These are phyloP conservation scores for Phallusia fumigata DNA, from an alignment of 23 tunicate genomes.

Conservation along the genomic window DNA sequence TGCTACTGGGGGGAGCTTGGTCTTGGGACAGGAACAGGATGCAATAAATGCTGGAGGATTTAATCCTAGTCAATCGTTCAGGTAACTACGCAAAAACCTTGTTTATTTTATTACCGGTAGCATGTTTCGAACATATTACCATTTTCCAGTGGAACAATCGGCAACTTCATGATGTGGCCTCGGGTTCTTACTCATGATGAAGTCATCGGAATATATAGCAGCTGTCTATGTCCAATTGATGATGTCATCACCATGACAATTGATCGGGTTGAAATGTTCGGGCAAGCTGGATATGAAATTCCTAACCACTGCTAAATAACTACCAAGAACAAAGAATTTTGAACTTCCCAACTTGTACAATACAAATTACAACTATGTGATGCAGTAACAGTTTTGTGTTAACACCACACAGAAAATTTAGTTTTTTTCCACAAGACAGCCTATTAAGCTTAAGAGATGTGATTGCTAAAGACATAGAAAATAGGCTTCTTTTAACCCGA, in stretches of 20 bases:
- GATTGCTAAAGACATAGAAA: too few species aligned
- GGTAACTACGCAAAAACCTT: too few species aligned
- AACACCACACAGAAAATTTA: too few species aligned
- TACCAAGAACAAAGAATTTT: too few species aligned
- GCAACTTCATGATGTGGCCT: conserved; percentile 9
- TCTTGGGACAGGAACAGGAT: neutral
- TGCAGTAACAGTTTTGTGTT: too few species aligned
- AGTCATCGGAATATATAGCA: neutral
- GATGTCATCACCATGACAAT: neutral
- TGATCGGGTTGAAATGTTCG: neutral
- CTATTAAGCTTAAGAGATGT: too few species aligned
- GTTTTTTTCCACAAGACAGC: too few species aligned
- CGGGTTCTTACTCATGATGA: neutral
- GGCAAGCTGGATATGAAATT: neutral
- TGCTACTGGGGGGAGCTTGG: neutral
- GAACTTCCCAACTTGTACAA: too few species aligned
- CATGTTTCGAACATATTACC: too few species aligned
- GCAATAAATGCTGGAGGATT: neutral
- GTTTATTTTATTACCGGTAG: too few species aligned
- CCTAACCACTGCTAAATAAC: neutral
- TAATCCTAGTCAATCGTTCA: neutral
- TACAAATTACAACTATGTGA: too few species aligned
- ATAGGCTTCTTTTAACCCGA: too few species aligned
- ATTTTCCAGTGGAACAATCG: neutral
- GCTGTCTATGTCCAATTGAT: neutral